Evolutionary conservation across 2,797 vertebrate genomes (phyloP), one percentile per base, ranked within the genome.

Genomic region (Rhynchonycteris naso): DNA sequence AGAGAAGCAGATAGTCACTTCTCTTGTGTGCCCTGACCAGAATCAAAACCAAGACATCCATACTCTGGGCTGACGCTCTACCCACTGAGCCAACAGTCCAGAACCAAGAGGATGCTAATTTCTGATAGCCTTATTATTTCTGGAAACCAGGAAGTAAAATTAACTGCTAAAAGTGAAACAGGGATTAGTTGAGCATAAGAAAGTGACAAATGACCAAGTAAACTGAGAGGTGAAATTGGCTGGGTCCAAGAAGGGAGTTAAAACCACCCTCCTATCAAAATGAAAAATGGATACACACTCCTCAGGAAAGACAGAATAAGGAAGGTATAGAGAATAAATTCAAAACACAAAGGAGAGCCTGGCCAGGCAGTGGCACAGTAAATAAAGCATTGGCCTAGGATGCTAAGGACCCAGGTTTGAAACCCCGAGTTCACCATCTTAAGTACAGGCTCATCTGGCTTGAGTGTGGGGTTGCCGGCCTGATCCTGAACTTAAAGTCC

Each of bases 91-190:
- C 43, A 43, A 43, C 43, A 43, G 43, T 43, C 43, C 43, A 43
- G 43, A 7, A 7, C 43, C 43, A 43, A 43, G 22, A 83, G 26
- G 24, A 13, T 76, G 28, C 22, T 79, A 28, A 66, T 80, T 91
- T 91, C 65, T 79, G 35, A 56, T 22, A 72, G 38, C 10, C 22
- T 86, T 47, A 47, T 80, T 75, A 69, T 83, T 93, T 88, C 82
- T 95, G 72, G 35, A 88, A 94, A 84, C 88, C 12, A 88, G 35
- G n/a, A 95, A 92, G 69, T 93, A 88, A 83, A 90, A 88, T 58
- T 6, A 56, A 30, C 35, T 88, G 22, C 65, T 72, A 79, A 87
- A 80, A 69, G 19, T 75, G 47, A 16, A 61, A 13, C 18, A 79
- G 43, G 16, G 16, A 28, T 14, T 83, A 3, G 86, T 30, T 58